A percentile compares a stretch with the other conserved stretches of the same genome.
Conservation (phyloP, 2,797 vertebrate species). For the Gymnoscopelus braueri region DNA sequence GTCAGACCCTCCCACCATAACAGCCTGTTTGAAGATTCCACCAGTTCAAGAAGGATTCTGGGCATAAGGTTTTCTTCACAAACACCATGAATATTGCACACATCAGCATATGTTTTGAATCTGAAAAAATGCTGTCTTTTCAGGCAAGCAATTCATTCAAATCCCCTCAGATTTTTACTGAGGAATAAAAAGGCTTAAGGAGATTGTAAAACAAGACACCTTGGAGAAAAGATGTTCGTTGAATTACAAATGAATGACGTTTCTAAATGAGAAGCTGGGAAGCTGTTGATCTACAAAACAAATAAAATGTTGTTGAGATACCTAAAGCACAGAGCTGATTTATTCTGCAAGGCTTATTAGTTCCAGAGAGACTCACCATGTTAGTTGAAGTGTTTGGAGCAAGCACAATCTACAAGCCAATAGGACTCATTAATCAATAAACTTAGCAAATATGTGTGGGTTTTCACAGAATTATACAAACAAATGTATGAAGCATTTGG, state of each 20-base stretch:
- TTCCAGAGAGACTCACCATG: not conserved
- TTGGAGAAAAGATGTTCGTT: constrained; percentile 24
- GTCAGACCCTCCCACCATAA: constrained; percentile 61
- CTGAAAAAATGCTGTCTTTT: constrained; percentile 52
- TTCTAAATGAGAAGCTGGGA: constrained; percentile 37
- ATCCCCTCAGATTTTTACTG: constrained; percentile 25
- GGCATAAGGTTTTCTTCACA: constrained; percentile 44
- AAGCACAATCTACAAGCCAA: too few species aligned
- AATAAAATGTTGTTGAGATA: constrained; percentile 27
- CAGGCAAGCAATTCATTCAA: constrained; percentile 45
- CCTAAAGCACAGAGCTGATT: not conserved
- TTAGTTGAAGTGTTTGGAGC: too few species aligned
- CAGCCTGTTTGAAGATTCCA: constrained; percentile 64
- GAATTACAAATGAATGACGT: constrained; percentile 41
- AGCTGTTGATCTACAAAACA: constrained; percentile 22
- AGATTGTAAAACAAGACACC: constrained; percentile 8
- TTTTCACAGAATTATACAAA: too few species aligned
- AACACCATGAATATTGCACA: constrained; percentile 71
- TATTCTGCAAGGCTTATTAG: too few species aligned
- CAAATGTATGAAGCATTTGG: too few species aligned
- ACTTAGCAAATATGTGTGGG: too few species aligned
- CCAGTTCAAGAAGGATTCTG: constrained; percentile 57
- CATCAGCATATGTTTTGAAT: constrained; percentile 67
- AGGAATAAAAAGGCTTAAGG: constrained; percentile 19
- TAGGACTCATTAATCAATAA: too few species aligned